Percentiles rank a stretch among this genome's conserved stretches.
These are phyloP conservation scores for Platerodrilus igneus DNA, from an alignment of 2,888 invertebrate genomes.

Conservation along the genomic window DNA sequence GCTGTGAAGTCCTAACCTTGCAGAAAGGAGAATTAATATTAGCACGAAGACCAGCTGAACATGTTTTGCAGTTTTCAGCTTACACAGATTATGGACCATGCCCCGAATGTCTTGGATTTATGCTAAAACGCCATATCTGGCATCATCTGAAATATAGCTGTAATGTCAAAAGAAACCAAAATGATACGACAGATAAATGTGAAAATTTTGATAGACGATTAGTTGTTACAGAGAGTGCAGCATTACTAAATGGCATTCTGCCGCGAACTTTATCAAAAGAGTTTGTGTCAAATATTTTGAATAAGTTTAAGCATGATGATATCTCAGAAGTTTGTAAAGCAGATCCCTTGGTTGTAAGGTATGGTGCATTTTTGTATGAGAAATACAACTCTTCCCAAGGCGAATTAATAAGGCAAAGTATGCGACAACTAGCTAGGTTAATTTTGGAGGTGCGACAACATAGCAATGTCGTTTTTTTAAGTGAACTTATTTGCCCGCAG, in stretches of 20 bases:
- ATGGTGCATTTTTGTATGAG: too few relatives aligned
- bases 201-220: background rate
- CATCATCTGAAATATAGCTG: slow-evolving; percentile 9
- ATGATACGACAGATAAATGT: background rate
- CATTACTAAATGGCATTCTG: slow-evolving; percentile 3
- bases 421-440: too few relatives aligned
- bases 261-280: background rate
- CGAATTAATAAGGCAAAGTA: too few relatives aligned
- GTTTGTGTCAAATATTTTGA: slow-evolving; percentile 1
- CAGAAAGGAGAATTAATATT: slow-evolving; percentile 8
- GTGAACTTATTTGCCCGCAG: too few relatives aligned
- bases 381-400: too few relatives aligned
- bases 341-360: too few relatives aligned
- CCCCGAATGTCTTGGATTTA: slow-evolving; percentile 9
- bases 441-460: too few relatives aligned
- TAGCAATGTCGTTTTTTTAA: too few relatives aligned
- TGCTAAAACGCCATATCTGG: slow-evolving; percentile 8
- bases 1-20: background rate
- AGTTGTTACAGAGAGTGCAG: slow-evolving; percentile 1
- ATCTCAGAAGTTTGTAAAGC: background rate
- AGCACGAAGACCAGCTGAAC: slow-evolving; percentile 3
- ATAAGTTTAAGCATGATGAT: slow-evolving; percentile 6
- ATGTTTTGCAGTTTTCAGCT: background rate
- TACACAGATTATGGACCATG: slow-evolving; percentile 10
- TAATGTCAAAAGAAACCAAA: background rate